Evolutionary conservation across 2,888 invertebrate genomes (phyloP).

Genomic region (Himalopsyche japonica): DNA sequence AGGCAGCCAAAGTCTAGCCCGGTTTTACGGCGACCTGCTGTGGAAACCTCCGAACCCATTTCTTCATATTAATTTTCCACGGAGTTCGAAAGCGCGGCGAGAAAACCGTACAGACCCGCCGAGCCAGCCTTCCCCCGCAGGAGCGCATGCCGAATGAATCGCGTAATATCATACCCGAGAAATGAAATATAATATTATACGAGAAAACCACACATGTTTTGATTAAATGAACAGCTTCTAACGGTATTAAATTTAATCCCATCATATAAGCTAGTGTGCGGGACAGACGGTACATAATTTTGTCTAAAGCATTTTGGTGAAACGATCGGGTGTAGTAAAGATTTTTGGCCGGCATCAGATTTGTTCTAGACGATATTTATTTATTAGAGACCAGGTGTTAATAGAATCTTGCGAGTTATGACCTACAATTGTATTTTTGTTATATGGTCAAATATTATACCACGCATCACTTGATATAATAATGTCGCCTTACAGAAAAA

Average conservation of each 20-base stretch:
- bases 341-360: too few relatives aligned
- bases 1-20: neutral
- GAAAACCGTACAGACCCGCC: neutral
- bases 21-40: neutral
- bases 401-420: too few relatives aligned
- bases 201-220: neutral
- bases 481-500: too few relatives aligned
- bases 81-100: neutral
- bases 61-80: slow-evolving; percentile 37
- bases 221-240: neutral
- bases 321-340: too few relatives aligned
- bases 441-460: too few relatives aligned
- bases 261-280: neutral
- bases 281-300: neutral
- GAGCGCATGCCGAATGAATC: neutral
- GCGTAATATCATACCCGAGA: neutral
- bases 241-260: neutral
- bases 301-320: neutral
- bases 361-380: too few relatives aligned
- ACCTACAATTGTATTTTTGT: too few relatives aligned
- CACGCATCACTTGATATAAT: too few relatives aligned
- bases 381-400: too few relatives aligned
- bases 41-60: slow-evolving; percentile 29
- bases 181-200: neutral
- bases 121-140: neutral